Percentiles rank a stretch among this genome's conserved stretches.
Conservation (phyloP, 2,797 vertebrate genomes). For the Cyprinella venusta region DNA sequence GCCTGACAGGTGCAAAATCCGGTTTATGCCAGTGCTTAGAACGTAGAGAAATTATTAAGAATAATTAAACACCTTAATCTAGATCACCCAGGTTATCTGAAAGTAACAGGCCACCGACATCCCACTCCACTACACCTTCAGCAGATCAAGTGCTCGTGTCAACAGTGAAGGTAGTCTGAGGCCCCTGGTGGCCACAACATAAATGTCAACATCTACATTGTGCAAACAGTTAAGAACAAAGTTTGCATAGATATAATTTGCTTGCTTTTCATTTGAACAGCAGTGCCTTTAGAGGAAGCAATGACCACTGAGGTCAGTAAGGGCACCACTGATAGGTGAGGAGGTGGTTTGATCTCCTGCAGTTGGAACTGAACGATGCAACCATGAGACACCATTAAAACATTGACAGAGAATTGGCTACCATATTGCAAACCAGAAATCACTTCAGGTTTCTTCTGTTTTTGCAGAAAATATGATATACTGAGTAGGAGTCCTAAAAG, state of each 20-base stretch:
- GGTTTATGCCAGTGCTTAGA: constrained; percentile 15
- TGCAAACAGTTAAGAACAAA: not conserved
- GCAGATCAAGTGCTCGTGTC: not conserved
- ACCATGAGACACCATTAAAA: not conserved
- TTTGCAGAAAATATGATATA: constrained; percentile 3
- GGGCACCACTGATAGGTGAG: constrained; percentile 23
- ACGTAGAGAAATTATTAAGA: not conserved
- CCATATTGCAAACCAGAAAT: not conserved
- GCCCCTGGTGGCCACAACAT: not conserved
- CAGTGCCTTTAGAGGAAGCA: constrained; percentile 35
- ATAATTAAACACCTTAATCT: not conserved
- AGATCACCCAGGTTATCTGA: not conserved
- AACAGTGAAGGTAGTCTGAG: constrained; percentile 13
- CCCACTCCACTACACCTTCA: not conserved
- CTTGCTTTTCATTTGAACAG: constrained; percentile 33
- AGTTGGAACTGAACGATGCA: constrained; percentile 28
- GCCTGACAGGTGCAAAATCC: not conserved
- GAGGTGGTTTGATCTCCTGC: not conserved
- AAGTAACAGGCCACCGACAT: not conserved
- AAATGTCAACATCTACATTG: not conserved
- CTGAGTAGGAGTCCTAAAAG: not conserved
- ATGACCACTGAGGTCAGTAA: constrained; percentile 13
- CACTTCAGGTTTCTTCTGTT: not conserved
- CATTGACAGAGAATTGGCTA: constrained; percentile 25
- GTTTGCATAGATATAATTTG: constrained; percentile 55